Evolutionary conservation across 2,113 vertebrate genomes (phyloP), one percentile per base, ranked within the genome.

Genomic region (Eptatretus burgeri): DNA sequence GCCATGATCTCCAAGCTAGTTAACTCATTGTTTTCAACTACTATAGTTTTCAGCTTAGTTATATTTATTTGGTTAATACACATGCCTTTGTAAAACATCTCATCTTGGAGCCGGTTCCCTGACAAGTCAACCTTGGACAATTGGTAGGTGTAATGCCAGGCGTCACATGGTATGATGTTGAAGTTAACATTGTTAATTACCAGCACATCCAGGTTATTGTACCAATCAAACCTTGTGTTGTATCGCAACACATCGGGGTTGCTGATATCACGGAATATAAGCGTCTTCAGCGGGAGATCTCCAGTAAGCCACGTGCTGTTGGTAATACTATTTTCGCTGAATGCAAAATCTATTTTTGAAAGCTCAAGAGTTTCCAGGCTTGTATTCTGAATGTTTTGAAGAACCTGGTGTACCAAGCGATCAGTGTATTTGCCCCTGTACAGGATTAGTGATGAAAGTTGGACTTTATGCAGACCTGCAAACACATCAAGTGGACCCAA

Each of bases 211-310:
- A 84, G 70, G 3, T 74, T 74, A 10, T 73, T 75, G 5, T 82
- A 70, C 81, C 81, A 84, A 13, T 78, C 81, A 65, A 84, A 84
- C 62, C 76, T 77, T 80, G 80, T 81, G 71, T 84, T 79, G 2
- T 81, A 84, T 1, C 79, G 74, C 64, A 84, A 70, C 50, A 84
- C 66, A 49, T 83, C 81, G 1, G 81, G 82, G 69, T 84, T 83
- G 66, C 78, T 82, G 68, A 84, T 80, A 51, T 82, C 80, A 75
- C 64, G n/a, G 60, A 85, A 72, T 66, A 79, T 68, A 66, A 84
- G 64, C 2, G 52, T 63, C 51, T 78, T 68, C 14, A 84, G 70
- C 20, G 5, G 18, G 5, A 82, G 72, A 52, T 78, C 62, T 9
- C 68, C 72, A 51, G 73, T 70, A 65, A 72, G 73, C 1, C 27